Percentiles rank a stretch among this genome's conserved stretches.
Conservation (phyloP, 2,888 invertebrate genomes). For the Caenorhabditis imperialis region DNA sequence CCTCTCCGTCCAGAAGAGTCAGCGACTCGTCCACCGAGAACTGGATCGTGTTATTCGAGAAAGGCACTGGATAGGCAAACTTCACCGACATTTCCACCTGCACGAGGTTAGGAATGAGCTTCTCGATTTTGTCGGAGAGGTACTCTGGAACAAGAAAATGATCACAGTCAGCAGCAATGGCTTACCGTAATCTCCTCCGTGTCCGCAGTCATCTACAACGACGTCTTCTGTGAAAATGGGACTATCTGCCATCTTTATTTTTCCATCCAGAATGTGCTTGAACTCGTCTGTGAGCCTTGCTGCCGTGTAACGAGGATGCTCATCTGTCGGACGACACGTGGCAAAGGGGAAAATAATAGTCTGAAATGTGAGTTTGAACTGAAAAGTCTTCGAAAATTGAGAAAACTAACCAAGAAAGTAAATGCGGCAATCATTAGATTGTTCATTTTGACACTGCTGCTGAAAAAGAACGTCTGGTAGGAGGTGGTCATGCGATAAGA, state of each 20-base stretch:
- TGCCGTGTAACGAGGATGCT: constrained; percentile 47
- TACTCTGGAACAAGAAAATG: constrained; percentile 12
- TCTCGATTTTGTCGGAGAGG: constrained; percentile 24
- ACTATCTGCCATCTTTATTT: constrained; percentile 25
- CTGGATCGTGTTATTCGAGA: constrained; percentile 39
- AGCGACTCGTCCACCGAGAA: constrained; percentile 39
- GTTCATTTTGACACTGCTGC: constrained; percentile 6
- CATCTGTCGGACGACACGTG: constrained; percentile 15
- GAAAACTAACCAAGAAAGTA: no score
- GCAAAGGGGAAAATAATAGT: neutral
- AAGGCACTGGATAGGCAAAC: constrained; percentile 46
- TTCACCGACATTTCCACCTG: constrained; percentile 26
- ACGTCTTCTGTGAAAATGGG: constrained; percentile 32
- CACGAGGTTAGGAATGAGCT: constrained; percentile 23
- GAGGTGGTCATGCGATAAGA: constrained; percentile 7
- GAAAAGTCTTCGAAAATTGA: neutral
- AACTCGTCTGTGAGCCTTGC: constrained; percentile 28
- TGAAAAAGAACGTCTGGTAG: neutral
- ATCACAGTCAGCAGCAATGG: neutral
- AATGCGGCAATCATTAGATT: neutral
- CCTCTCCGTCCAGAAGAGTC: constrained; percentile 20
- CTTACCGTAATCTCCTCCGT: constrained; percentile 37
- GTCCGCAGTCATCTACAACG: constrained; percentile 28
- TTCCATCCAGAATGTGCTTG: constrained; percentile 42
- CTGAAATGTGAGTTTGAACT: constrained; percentile 2